These are phyloP conservation scores for Neodontobutis hainanensis DNA, from an alignment of 2,113 vertebrate genomes.

Conservation along the genomic window DNA sequence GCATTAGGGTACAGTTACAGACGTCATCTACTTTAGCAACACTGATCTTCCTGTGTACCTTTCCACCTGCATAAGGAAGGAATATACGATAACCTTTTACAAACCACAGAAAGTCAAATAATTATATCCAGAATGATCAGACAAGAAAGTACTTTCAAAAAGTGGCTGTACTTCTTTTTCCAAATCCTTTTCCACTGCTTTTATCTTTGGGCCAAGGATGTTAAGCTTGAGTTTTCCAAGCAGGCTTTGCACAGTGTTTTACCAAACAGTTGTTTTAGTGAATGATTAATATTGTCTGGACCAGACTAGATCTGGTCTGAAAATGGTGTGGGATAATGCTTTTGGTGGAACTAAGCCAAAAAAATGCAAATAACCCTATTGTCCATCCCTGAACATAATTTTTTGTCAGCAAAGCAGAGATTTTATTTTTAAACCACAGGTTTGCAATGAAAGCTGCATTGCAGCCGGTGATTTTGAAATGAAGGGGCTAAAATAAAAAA, in stretches of 20 bases:
- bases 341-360: too few relatives aligned
- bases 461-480: too few relatives aligned
- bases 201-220: slow-evolving; percentile 18
- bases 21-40: too few relatives aligned
- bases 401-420: too few relatives aligned
- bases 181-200: slow-evolving; percentile 25
- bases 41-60: too few relatives aligned
- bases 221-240: neutral
- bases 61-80: slow-evolving; percentile 4
- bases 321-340: too few relatives aligned
- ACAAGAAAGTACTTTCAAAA: slow-evolving; percentile 1
- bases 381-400: too few relatives aligned
- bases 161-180: slow-evolving; percentile 9
- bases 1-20: slow-evolving; percentile 13
- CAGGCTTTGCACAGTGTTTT: neutral
- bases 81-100: slow-evolving; percentile 33
- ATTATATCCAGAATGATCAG: neutral
- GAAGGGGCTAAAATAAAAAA: too few relatives aligned
- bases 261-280: slow-evolving; percentile 11
- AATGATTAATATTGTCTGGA: slow-evolving; percentile 9
- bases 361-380: too few relatives aligned
- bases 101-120: slow-evolving; percentile 25
- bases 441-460: too few relatives aligned
- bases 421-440: too few relatives aligned
- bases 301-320: too few relatives aligned